Base-by-base conservation (phyloP, 2,113 vertebrate species). In the Pluvialis apricaria region DNA sequence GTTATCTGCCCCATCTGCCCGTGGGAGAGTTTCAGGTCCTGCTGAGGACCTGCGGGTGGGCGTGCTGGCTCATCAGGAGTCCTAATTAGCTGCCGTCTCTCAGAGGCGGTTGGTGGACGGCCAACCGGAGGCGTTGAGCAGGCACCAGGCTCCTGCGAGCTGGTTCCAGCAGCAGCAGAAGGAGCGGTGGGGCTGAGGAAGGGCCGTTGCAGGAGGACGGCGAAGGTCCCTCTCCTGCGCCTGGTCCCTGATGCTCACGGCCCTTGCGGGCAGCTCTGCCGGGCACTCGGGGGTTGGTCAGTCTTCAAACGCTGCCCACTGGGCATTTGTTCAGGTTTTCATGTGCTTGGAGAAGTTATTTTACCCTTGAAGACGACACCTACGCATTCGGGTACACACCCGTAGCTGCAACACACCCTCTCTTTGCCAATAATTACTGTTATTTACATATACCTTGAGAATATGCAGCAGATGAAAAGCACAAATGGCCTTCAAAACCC, bases 401-500 rank as follows among this genome's bases (percentile, higher is more conserved):
- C 92, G 72, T 19, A 32, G 68, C 95, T 80, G 72, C 80, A 80
- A 71, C 92, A 72, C 85, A 28, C 78, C 88, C 51, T 3, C 17
- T 73, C 94, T 89, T 80, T 73, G 80, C 91, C 82, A 64, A 21
- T 82, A 88, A 92, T 62, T 65, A 40, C 61, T 40, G 58, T 72
- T 93, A 95, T 86, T 96, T 89, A 91, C 92, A 91, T 47, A 60
- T 13, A 69, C 76, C 73, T 70, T 25, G 84, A 77, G 91, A 95
- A 86, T 12, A 21, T 3, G 44, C 6, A 90, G 72, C 82, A 92
- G 94, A 84, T 92, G 95, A 90, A 93, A 96, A 95, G 87, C 79
- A 72, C 73, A 29, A 19, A 22, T 1, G 1, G 47, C n/a, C 91
- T 71, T 31, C 82, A 71, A 40, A 86, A 75, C 15, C 17, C 55